Conservation (phyloP, 2,888 invertebrate species). For the Phania funesta region DNA sequence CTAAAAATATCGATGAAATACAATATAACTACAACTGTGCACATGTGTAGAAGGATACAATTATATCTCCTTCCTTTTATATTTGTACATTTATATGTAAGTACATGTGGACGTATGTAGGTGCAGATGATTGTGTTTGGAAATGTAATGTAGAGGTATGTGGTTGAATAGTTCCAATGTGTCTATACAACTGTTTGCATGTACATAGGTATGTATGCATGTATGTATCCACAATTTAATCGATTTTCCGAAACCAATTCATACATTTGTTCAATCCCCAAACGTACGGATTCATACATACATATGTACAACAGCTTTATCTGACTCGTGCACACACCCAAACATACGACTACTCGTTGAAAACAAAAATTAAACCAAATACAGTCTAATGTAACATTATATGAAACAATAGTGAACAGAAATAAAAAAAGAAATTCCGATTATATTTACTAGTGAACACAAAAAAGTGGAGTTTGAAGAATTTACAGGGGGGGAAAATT, state of each 20-base stretch:
- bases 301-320: neutral
- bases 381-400: conserved; percentile 37
- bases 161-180: conserved; percentile 31
- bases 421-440: conserved; percentile 9
- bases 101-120: neutral
- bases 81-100: neutral
- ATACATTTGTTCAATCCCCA: conserved; percentile 49
- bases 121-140: no score
- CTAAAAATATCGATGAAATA: conserved; percentile 10
- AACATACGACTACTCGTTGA: neutral
- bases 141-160: conserved; percentile 25
- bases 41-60: conserved; percentile 40
- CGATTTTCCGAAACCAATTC: conserved; percentile 78
- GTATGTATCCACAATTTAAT: conserved; percentile 73
- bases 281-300: conserved; percentile 42
- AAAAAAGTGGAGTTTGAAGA: neutral
- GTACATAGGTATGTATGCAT: neutral
- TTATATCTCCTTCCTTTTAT: conserved; percentile 1
- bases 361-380: conserved; percentile 46
- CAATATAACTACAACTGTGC: neutral
- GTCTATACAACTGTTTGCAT: neutral
- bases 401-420: conserved; percentile 33
- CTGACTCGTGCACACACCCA: neutral
- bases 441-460: conserved; percentile 5
- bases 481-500: no score